Evolutionary conservation across 2,888 invertebrate species (phyloP).

Genomic region (Lasioglossum oenotherae): DNA sequence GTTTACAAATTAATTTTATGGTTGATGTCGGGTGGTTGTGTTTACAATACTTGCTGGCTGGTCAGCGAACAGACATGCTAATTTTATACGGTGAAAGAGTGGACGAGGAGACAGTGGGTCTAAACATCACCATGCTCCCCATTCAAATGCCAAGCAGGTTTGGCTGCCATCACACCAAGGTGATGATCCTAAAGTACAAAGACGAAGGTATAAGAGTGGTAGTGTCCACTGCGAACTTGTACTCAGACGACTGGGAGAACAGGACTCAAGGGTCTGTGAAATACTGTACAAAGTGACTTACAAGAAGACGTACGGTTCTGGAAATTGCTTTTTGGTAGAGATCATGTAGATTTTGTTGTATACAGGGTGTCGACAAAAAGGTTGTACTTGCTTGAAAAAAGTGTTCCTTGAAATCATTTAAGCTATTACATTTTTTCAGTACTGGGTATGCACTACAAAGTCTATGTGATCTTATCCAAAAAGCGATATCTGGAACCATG

Average conservation of each 20-base stretch:
- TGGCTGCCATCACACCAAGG: slow-evolving; percentile 86
- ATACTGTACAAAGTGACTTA: slow-evolving; percentile 26
- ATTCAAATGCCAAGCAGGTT: slow-evolving; percentile 73
- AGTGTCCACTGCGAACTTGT: slow-evolving; percentile 96
- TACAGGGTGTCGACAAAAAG: too few relatives aligned
- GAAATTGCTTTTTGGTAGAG: too few relatives aligned
- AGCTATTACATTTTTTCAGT: too few relatives aligned
- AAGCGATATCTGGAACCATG: too few relatives aligned
- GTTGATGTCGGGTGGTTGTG: slow-evolving; percentile 95
- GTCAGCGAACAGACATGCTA: slow-evolving; percentile 86
- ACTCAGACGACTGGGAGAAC: slow-evolving; percentile 96
- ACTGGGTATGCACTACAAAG: too few relatives aligned
- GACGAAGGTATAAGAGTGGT: slow-evolving; percentile 93
- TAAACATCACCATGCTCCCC: slow-evolving; percentile 72
- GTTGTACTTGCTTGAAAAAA: too few relatives aligned
- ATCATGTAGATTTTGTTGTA: too few relatives aligned
- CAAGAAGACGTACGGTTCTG: not conserved
- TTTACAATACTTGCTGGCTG: slow-evolving; percentile 92
- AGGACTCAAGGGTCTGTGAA: slow-evolving; percentile 92
- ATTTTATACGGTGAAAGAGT: slow-evolving; percentile 73
- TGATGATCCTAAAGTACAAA: slow-evolving; percentile 94
- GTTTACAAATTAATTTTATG: slow-evolving; percentile 97
- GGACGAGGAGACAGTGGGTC: slow-evolving; percentile 65
- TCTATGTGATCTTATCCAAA: too few relatives aligned
- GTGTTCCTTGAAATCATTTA: too few relatives aligned